Percentiles rank a stretch among this genome's conserved stretches.
phyloP scores from a whole-genome alignment of 1,140 invertebrate genomes.

The Papilio glaucus region DNA sequence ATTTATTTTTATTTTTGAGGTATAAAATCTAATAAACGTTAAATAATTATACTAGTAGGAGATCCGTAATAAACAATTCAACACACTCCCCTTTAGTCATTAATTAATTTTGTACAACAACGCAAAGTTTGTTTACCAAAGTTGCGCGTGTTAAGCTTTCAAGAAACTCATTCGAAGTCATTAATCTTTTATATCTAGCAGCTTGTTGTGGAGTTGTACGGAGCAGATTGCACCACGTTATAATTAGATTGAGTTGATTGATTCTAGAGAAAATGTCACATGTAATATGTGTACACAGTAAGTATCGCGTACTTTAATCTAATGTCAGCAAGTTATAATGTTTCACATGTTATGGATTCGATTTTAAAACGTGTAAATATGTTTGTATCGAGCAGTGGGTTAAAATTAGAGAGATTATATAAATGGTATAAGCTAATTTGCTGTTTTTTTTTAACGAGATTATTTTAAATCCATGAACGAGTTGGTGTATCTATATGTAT shows the following conservation, averaged over 20 bases:
- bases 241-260: slow-evolving; percentile 7
- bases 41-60: background rate
- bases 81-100: slow-evolving; percentile 17
- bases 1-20: too few relatives aligned
- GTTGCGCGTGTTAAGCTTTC: slow-evolving; percentile 32
- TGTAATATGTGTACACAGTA: background rate
- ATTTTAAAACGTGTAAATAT: too few relatives aligned
- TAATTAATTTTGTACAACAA: slow-evolving; percentile 33
- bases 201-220: slow-evolving; percentile 29
- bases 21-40: slow-evolving; percentile 2
- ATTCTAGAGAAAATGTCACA: slow-evolving; percentile 27
- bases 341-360: too few relatives aligned
- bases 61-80: slow-evolving; percentile 24
- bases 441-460: too few relatives aligned
- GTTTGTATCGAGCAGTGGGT: too few relatives aligned
- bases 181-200: slow-evolving; percentile 33
- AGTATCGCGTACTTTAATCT: background rate
- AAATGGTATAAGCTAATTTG: too few relatives aligned
- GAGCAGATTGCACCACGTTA: slow-evolving; percentile 2
- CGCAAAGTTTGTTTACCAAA: slow-evolving; percentile 33
- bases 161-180: slow-evolving; percentile 34
- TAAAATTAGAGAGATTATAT: too few relatives aligned
- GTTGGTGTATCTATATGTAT: too few relatives aligned
- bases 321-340: background rate
- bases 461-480: too few relatives aligned